Conservation (phyloP, 2,797 vertebrate species). For the Dallia pectoralis region DNA sequence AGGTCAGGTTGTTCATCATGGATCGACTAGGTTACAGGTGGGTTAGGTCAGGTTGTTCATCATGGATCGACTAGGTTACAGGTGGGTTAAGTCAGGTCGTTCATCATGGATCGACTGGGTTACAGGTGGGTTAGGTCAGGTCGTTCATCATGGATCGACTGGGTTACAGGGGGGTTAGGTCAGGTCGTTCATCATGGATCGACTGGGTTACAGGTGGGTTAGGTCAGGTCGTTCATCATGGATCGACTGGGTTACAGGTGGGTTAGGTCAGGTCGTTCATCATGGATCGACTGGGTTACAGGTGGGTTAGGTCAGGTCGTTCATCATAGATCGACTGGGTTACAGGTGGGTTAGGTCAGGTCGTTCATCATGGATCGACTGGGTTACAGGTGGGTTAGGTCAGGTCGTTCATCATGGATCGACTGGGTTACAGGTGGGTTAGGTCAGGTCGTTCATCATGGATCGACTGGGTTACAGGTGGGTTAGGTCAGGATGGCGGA, state of each 20-base stretch:
- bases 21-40: not conserved
- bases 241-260: not conserved
- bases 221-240: too few relatives aligned
- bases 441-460: too few relatives aligned
- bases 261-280: not conserved
- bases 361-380: not conserved
- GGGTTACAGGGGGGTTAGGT: not conserved
- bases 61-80: not conserved
- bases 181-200: too few relatives aligned
- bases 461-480: not conserved
- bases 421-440: not conserved
- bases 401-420: too few relatives aligned
- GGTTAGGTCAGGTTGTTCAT: not conserved
- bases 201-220: not conserved
- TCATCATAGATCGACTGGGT: not conserved
- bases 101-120: not conserved
- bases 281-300: not conserved
- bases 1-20: too few relatives aligned
- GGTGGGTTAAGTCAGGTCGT: not conserved
- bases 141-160: not conserved
- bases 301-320: not conserved
- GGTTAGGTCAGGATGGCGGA: slow-evolving; percentile 6
- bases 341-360: not conserved
- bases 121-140: not conserved
- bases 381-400: not conserved